These are phyloP conservation scores for Coreoperca whiteheadi DNA, from an alignment of 2,113 vertebrate species.

Conservation along the genomic window DNA sequence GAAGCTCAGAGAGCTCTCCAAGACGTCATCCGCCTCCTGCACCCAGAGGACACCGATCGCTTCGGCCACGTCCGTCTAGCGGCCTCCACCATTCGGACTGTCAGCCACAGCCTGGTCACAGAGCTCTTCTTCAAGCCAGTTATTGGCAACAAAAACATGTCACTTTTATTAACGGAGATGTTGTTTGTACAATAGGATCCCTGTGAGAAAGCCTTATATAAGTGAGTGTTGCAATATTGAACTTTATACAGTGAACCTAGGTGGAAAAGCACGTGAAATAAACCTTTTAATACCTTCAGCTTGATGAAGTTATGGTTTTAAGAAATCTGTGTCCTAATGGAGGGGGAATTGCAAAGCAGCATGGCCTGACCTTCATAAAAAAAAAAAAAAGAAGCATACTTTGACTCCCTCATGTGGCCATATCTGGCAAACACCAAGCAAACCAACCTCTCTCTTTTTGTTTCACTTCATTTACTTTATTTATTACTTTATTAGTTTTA, in stretches of 20 bases:
- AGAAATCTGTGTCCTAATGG: not conserved
- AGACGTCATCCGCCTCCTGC: slow-evolving; percentile 79
- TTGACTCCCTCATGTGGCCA: slow-evolving; percentile 60
- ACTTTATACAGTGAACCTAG: not conserved
- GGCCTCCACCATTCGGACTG: slow-evolving; percentile 73
- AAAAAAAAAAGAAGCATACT: not conserved
- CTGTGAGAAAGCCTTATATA: not conserved
- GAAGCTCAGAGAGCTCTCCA: slow-evolving; percentile 84
- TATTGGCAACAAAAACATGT: slow-evolving; percentile 82
- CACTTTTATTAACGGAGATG: slow-evolving; percentile 83
- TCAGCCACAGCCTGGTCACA: slow-evolving; percentile 80
- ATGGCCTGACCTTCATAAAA: not conserved
- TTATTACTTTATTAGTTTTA: slow-evolving; percentile 47
- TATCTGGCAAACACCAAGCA: not conserved
- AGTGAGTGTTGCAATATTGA: not conserved
- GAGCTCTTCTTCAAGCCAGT: slow-evolving; percentile 89
- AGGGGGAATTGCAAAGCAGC: not conserved
- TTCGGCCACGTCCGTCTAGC: slow-evolving; percentile 77
- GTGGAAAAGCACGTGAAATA: not conserved
- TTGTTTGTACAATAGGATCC: slow-evolving; percentile 65
- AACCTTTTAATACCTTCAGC: not conserved
- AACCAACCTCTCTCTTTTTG: fast-evolving
- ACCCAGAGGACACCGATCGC: slow-evolving; percentile 74
- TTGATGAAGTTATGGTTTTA: not conserved
- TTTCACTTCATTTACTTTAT: slow-evolving; percentile 56